Conservation (phyloP, 2,797 vertebrate species). For the Hydrophis major region DNA sequence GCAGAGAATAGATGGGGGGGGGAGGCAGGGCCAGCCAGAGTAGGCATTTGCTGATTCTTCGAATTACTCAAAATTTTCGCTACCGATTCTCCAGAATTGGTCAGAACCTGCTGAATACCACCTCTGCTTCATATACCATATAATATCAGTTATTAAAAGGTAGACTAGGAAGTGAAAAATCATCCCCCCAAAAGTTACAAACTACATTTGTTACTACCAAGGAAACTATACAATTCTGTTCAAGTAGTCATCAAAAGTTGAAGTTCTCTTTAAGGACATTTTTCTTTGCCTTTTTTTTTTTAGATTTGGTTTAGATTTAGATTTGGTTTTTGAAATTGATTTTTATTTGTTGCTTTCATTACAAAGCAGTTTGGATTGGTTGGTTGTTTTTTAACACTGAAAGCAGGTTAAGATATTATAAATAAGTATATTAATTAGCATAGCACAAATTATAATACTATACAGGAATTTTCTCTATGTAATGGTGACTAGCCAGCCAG, state of each 20-base stretch:
- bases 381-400: not conserved
- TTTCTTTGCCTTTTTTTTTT: not conserved
- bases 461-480: not conserved
- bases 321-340: not conserved
- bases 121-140: not conserved
- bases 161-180: not conserved
- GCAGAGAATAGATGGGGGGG: too few relatives aligned
- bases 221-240: not conserved
- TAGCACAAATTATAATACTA: not conserved
- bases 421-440: not conserved
- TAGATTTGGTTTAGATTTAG: not conserved
- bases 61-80: too few relatives aligned
- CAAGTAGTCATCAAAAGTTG: not conserved
- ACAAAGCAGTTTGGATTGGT: not conserved
- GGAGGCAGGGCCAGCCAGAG: too few relatives aligned
- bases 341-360: not conserved
- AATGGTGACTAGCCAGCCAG: not conserved
- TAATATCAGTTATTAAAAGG: not conserved
- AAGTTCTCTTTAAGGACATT: not conserved
- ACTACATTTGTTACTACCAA: not conserved
- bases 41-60: too few relatives aligned
- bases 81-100: too few relatives aligned
- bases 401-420: not conserved
- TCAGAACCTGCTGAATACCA: too few relatives aligned
- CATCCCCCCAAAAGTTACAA: not conserved